Percentiles rank a stretch among this genome's conserved stretches.
phyloP scores from a whole-genome alignment of 2,888 invertebrate species.

The Ophion ventricosus region DNA sequence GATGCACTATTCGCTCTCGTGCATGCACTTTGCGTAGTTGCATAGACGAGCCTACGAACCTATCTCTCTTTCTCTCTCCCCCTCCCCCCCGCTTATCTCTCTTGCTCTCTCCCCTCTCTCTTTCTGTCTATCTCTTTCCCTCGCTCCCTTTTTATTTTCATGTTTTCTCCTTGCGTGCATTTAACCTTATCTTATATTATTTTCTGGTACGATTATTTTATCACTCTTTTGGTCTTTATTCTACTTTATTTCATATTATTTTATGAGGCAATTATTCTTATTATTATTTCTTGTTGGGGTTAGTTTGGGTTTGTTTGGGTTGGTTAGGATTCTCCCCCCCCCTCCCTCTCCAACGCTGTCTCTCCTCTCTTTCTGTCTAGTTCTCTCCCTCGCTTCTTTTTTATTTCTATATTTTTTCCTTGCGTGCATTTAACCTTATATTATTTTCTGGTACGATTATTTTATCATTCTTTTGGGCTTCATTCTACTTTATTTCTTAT shows the following conservation, averaged over 20 bases:
- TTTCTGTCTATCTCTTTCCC: not conserved
- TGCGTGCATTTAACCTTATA: not conserved
- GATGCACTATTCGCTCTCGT: conserved; percentile 37
- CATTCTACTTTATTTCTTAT: not conserved
- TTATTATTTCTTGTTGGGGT: too few relatives aligned
- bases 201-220: too few relatives aligned
- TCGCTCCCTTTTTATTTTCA: not conserved
- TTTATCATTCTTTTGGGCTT: too few relatives aligned
- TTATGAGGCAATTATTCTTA: not conserved
- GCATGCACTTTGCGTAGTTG: conserved; percentile 53
- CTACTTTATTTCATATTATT: not conserved
- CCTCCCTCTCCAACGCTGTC: not conserved
- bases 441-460: too few relatives aligned
- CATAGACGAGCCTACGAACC: conserved; percentile 34
- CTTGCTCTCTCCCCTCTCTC: not conserved
- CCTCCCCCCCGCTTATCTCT: not conserved
- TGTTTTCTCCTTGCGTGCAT: not conserved
- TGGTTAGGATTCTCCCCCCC: conserved; percentile 32
- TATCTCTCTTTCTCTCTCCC: conserved; percentile 36
- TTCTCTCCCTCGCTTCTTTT: not conserved
- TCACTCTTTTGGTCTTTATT: too few relatives aligned
- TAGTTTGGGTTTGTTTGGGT: too few relatives aligned
- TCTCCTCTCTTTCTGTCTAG: not conserved
- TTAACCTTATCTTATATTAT: not conserved
- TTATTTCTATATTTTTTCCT: not conserved